Percentiles rank a stretch among this genome's conserved stretches.
These are phyloP conservation scores for Halocaridina rubra DNA, from an alignment of 2,888 invertebrate genomes.

Conservation along the genomic window DNA sequence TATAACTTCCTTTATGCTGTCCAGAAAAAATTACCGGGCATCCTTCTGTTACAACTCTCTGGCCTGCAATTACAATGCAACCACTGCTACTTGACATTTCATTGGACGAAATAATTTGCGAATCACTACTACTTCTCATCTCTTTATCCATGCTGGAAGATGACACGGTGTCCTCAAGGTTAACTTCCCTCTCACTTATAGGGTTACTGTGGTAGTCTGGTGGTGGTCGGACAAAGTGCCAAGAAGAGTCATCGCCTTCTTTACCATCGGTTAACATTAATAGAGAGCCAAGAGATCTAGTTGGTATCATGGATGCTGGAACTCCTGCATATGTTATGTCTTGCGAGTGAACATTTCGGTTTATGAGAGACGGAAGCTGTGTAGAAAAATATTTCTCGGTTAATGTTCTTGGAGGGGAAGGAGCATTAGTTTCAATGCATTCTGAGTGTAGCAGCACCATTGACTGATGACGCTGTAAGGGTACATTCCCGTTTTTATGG, in stretches of 20 bases:
- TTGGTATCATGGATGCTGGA: conserved; percentile 37
- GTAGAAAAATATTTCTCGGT: background rate
- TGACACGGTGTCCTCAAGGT: background rate
- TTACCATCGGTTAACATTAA: conserved; percentile 25
- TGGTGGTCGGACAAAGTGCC: conserved; percentile 51
- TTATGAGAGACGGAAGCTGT: conserved; percentile 21
- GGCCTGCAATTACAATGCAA: conserved; percentile 46
- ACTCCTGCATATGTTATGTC: conserved; percentile 23
- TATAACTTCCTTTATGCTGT: background rate
- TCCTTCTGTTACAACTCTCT: conserved; percentile 22
- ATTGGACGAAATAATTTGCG: background rate
- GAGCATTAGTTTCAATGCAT: background rate
- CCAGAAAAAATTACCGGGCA: background rate
- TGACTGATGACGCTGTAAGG: conserved; percentile 23
- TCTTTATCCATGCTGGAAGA: background rate
- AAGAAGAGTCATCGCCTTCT: conserved; percentile 48
- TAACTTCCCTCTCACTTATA: background rate
- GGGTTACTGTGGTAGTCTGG: conserved; percentile 41
- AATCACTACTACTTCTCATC: background rate
- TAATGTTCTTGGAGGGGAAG: background rate
- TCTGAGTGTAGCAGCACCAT: conserved; percentile 16
- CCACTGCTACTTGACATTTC: background rate
- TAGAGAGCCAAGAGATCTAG: conserved; percentile 39
- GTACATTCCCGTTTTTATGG: conserved; percentile 6
- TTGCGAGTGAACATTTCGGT: conserved; percentile 1